phyloP scores from a whole-genome alignment of 2,888 invertebrate genomes.

The Carabus problematicus region DNA sequence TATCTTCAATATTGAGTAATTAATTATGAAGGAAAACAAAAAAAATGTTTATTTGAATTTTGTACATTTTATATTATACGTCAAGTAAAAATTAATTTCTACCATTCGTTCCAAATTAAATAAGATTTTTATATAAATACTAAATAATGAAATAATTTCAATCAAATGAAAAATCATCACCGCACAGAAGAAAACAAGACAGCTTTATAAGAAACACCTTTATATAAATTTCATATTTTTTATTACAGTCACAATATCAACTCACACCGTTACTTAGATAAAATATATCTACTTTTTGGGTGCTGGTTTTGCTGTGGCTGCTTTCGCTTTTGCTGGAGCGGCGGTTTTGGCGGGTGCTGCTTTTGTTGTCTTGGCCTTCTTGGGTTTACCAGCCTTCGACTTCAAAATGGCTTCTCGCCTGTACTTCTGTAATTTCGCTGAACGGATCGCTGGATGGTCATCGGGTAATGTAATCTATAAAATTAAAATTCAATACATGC shows the following conservation, averaged over 20 bases:
- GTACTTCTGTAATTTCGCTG: constrained; percentile 62
- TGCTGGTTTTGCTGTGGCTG: constrained; percentile 45
- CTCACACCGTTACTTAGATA: constrained; percentile 39
- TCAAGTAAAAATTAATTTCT: too few species aligned
- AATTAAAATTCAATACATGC: constrained; percentile 36
- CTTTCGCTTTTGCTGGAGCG: constrained; percentile 47
- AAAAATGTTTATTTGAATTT: too few species aligned
- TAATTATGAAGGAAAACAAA: too few species aligned
- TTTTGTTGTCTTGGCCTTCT: constrained; percentile 54
- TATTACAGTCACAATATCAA: constrained; percentile 39
- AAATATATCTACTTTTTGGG: constrained; percentile 53
- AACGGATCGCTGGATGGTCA: constrained; percentile 60
- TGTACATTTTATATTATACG: too few species aligned
- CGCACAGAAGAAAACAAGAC: constrained; percentile 22
- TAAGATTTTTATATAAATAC: too few species aligned
- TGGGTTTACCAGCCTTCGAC: constrained; percentile 63
- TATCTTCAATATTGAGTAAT: too few species aligned
- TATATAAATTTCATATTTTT: constrained; percentile 40
- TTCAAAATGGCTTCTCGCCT: constrained; percentile 64
- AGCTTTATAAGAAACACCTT: constrained; percentile 37
- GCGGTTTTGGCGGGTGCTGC: constrained; percentile 46
- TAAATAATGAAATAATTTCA: too few species aligned
- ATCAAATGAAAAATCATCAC: too few species aligned
- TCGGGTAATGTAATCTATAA: constrained; percentile 62
- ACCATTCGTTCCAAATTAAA: too few species aligned